A percentile compares a stretch with the other conserved stretches of the same genome.
phyloP scores from a whole-genome alignment of 2,797 vertebrate genomes.

The Halcyon leucocephala region DNA sequence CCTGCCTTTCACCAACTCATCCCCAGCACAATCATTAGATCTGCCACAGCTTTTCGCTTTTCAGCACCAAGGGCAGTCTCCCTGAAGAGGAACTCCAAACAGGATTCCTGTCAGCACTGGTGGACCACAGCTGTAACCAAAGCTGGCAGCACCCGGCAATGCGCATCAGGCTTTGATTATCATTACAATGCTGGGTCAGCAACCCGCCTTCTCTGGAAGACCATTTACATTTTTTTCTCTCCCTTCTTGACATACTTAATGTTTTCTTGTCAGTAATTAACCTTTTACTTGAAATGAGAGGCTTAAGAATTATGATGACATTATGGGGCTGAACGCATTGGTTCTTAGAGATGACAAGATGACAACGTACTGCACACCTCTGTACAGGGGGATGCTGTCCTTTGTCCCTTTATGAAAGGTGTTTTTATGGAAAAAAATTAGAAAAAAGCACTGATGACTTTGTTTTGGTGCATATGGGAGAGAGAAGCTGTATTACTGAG shows the following conservation, averaged over 20 bases:
- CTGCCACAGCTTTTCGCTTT: not conserved
- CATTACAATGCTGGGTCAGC: not conserved
- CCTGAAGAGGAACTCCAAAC: not conserved
- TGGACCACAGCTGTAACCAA: not conserved
- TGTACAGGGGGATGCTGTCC: not conserved
- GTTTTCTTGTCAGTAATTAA: constrained; percentile 54
- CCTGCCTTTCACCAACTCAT: not conserved
- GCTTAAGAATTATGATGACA: constrained; percentile 41
- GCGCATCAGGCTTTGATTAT: not conserved
- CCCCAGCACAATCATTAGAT: not conserved
- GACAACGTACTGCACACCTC: not conserved
- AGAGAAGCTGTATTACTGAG: not conserved
- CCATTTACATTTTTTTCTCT: constrained; percentile 30
- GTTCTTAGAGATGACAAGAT: not conserved
- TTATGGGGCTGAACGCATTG: not conserved
- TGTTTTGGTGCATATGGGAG: not conserved
- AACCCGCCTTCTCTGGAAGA: not conserved
- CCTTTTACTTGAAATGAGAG: constrained; percentile 43
- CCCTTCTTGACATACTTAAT: constrained; percentile 10
- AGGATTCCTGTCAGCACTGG: not conserved
- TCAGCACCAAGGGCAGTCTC: not conserved
- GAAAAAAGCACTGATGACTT: not conserved
- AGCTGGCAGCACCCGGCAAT: not conserved
- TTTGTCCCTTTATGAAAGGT: not conserved
- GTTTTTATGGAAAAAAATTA: not conserved